Percentiles rank a stretch among this genome's conserved stretches.
phyloP scores from a whole-genome alignment of 2,888 invertebrate species.

The Melanostoma mellinum region DNA sequence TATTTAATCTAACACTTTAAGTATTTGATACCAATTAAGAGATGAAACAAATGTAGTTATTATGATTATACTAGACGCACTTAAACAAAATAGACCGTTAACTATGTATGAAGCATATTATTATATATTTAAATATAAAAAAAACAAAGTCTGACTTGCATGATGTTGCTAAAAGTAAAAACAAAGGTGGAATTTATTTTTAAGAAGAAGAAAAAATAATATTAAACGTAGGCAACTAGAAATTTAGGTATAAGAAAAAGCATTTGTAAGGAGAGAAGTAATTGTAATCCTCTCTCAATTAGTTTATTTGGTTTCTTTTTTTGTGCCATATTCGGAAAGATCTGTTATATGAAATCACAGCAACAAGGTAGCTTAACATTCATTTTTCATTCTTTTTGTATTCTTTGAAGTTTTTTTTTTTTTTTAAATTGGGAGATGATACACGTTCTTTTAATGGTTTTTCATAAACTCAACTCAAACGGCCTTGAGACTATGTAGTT shows the following conservation, averaged over 20 bases:
- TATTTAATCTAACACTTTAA: constrained; percentile 50
- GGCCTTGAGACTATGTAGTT: too few relatives aligned
- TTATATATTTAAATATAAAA: constrained; percentile 10
- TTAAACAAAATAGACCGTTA: constrained; percentile 25
- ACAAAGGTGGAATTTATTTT: constrained; percentile 31
- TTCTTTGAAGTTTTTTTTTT: too few relatives aligned
- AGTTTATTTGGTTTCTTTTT: constrained; percentile 30
- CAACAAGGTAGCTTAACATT: not conserved
- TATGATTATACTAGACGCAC: constrained; percentile 24
- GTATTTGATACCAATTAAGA: constrained; percentile 68
- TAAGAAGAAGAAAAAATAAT: constrained; percentile 18
- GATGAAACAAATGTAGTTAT: constrained; percentile 13
- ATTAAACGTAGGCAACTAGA: constrained; percentile 5
- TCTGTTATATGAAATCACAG: constrained; percentile 10
- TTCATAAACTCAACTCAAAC: too few relatives aligned
- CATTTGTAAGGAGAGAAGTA: constrained; percentile 21
- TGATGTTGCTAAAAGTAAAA: constrained; percentile 50
- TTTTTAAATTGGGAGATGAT: too few relatives aligned
- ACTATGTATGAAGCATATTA: constrained; percentile 16
- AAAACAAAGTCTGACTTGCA: constrained; percentile 55
- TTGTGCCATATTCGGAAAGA: constrained; percentile 37
- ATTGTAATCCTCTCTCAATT: constrained; percentile 1
- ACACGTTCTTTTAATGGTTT: too few relatives aligned
- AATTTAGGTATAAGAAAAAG: constrained; percentile 3
- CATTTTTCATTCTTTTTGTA: too few relatives aligned